A percentile compares a stretch with the other conserved stretches of the same genome.
Conservation (phyloP, 2,113 vertebrate genomes). For the Antigone vipio region DNA sequence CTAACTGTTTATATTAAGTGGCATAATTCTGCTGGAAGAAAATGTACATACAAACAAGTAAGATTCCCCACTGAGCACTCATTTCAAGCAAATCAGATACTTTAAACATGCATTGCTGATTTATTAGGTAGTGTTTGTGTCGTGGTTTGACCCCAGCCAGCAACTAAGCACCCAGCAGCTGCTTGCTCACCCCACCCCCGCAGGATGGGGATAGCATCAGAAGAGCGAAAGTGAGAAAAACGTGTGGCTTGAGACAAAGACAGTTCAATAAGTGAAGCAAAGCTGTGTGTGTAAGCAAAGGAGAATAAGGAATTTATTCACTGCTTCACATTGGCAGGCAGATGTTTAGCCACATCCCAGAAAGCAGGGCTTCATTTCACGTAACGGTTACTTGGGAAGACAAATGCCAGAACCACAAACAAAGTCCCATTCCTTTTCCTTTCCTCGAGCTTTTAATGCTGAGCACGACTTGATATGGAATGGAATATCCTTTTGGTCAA, state of each 20-base stretch:
- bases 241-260: background rate
- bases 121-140: background rate
- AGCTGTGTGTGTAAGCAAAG: background rate
- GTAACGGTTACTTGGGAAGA: background rate
- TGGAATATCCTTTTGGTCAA: background rate
- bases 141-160: background rate
- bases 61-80: background rate
- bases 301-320: background rate
- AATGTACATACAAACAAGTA: background rate
- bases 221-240: background rate
- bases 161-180: background rate
- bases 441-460: background rate
- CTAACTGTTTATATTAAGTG: background rate
- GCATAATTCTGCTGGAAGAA: background rate
- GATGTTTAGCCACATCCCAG: background rate
- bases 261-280: background rate
- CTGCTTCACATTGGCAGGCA: fast-evolving
- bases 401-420: background rate
- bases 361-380: background rate
- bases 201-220: background rate
- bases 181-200: fast-evolving
- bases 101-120: background rate
- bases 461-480: background rate
- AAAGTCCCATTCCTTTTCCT: background rate
- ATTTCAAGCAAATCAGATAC: fast-evolving